Evolutionary conservation across 2,888 invertebrate species (phyloP).

Genomic region (Aradus depressus): DNA sequence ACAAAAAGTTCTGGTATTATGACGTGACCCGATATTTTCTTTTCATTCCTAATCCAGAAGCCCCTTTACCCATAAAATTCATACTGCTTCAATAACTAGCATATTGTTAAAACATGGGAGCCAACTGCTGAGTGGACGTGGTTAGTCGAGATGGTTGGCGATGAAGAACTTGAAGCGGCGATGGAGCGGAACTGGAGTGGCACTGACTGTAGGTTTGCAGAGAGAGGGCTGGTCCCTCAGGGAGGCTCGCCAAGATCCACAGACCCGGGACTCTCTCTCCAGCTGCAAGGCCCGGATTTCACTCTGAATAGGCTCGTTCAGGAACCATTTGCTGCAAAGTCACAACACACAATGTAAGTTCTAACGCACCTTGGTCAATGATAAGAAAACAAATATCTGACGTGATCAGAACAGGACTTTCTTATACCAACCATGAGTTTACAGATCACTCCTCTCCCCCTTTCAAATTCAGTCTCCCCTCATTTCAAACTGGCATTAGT

Average conservation of each 20-base stretch:
- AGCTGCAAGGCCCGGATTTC: slow-evolving; percentile 2
- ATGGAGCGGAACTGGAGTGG: slow-evolving; percentile 2
- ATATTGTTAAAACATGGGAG: not conserved
- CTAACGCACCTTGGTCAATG: not conserved
- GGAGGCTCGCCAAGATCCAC: not conserved
- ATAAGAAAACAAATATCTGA: not conserved
- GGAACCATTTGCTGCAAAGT: slow-evolving; percentile 1
- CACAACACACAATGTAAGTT: not conserved
- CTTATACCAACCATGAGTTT: too few relatives aligned
- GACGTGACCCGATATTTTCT: too few relatives aligned
- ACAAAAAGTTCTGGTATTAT: too few relatives aligned
- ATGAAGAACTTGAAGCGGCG: slow-evolving; percentile 8
- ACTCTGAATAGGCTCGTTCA: slow-evolving; percentile 3
- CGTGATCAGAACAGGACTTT: too few relatives aligned
- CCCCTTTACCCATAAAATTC: not conserved
- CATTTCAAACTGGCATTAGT: too few relatives aligned
- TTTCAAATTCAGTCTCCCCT: too few relatives aligned
- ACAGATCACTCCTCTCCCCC: too few relatives aligned
- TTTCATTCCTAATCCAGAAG: too few relatives aligned
- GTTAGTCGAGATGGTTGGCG: not conserved
- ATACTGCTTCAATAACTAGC: not conserved
- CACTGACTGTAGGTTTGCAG: slow-evolving; percentile 1
- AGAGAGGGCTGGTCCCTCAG: slow-evolving; percentile 2
- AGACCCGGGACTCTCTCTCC: not conserved
- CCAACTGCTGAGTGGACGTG: not conserved